Conservation (phyloP, 1,140 invertebrate genomes). For the Drosophila orosa region DNA sequence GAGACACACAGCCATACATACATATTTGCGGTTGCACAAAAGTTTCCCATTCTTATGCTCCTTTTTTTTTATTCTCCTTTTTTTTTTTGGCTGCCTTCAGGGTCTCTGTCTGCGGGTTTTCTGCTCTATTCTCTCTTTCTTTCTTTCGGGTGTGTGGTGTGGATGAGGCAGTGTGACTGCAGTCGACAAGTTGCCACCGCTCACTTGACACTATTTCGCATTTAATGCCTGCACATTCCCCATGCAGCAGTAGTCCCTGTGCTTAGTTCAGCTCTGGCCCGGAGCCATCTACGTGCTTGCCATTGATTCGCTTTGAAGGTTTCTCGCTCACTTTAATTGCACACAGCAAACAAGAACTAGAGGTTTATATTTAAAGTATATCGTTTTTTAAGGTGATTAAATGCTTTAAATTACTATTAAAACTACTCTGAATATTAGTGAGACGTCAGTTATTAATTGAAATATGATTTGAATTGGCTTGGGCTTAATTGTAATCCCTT, state of each 20-base stretch:
- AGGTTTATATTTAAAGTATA: neutral
- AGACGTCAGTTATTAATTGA: neutral
- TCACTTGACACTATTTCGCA: conserved; percentile 42
- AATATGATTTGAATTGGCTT: too few relatives aligned
- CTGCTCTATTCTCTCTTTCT: neutral
- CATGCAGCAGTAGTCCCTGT: neutral
- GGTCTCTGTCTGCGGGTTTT: conserved; percentile 14
- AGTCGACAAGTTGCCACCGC: conserved; percentile 33
- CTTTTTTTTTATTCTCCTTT: neutral
- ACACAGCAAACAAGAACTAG: neutral
- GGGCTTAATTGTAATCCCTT: too few relatives aligned
- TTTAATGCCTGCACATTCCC: conserved; percentile 22
- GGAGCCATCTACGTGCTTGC: conserved; percentile 27
- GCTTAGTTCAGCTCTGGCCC: conserved; percentile 8
- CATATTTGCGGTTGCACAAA: conserved; percentile 30
- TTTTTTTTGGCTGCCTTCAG: conserved; percentile 6
- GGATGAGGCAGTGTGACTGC: conserved; percentile 14
- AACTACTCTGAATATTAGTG: neutral
- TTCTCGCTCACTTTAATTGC: conserved; percentile 40
- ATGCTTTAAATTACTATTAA: neutral
- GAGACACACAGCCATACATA: conserved; percentile 1
- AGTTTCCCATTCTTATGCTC: conserved; percentile 6
- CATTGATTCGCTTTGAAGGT: conserved; percentile 43
- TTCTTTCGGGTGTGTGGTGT: neutral
- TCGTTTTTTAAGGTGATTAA: neutral